phyloP scores from a whole-genome alignment of 2,888 invertebrate genomes.

The Leptothorax acervorum region DNA sequence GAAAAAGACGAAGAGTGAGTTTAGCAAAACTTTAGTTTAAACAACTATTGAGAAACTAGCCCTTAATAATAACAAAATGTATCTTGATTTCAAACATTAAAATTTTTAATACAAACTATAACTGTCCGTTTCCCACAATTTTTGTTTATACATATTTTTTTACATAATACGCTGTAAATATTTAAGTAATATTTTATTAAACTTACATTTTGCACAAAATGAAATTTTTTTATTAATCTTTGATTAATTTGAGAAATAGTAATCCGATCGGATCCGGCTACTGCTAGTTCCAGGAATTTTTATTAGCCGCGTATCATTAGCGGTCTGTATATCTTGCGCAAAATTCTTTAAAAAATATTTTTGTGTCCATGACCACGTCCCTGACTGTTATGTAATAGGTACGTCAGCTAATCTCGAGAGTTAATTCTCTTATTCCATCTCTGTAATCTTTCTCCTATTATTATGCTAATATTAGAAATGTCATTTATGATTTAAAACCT shows the following conservation, averaged over 20 bases:
- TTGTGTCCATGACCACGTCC: slow-evolving; percentile 11
- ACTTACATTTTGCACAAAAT: neutral
- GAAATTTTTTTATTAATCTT: neutral
- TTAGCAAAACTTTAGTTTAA: too few relatives aligned
- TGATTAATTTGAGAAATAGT: neutral
- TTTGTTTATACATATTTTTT: neutral
- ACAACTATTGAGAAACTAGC: too few relatives aligned
- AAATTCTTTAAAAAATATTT: slow-evolving; percentile 20
- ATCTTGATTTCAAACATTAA: neutral
- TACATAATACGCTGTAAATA: neutral
- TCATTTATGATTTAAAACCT: neutral
- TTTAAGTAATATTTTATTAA: neutral
- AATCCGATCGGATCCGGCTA: neutral
- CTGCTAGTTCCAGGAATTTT: neutral
- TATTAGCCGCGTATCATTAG: slow-evolving; percentile 18
- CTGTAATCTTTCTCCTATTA: neutral
- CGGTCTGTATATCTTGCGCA: neutral
- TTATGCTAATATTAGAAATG: neutral
- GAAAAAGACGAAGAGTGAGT: too few relatives aligned
- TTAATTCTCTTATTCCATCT: slow-evolving; percentile 3
- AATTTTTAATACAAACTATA: neutral
- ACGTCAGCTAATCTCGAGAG: neutral
- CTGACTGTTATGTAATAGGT: neutral
- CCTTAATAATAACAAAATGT: neutral
- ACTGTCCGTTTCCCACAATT: neutral